Evolutionary conservation across 1,140 invertebrate species (phyloP).

Genomic region (Megalonaias nervosa): DNA sequence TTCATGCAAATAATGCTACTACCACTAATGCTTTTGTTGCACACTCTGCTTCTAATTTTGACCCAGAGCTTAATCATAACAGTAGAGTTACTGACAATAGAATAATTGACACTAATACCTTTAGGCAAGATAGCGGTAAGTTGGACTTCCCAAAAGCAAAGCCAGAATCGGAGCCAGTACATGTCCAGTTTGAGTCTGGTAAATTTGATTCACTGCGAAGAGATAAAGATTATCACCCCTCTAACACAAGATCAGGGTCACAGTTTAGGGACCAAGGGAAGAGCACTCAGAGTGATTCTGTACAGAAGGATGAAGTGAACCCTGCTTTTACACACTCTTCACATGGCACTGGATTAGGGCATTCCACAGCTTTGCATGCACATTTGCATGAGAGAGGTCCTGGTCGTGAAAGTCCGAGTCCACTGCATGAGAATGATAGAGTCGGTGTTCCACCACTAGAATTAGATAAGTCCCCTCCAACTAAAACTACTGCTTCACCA

Average conservation of each 20-base stretch:
- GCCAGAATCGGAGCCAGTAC: conserved; percentile 3
- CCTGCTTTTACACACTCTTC: conserved; percentile 5
- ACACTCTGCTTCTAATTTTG: conserved; percentile 13
- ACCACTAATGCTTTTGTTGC: too few relatives aligned
- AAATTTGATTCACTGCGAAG: background rate
- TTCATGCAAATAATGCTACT: background rate
- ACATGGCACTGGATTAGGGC: background rate
- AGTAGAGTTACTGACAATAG: background rate
- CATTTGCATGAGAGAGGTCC: conserved; percentile 7
- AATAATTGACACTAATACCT: background rate
- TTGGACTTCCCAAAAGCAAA: background rate
- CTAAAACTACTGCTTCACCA: background rate
- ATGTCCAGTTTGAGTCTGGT: background rate
- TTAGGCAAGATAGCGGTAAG: background rate
- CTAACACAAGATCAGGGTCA: background rate
- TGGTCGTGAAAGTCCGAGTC: background rate
- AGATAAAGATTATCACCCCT: background rate
- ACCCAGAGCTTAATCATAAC: conserved; percentile 14
- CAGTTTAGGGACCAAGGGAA: background rate
- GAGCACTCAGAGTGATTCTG: background rate
- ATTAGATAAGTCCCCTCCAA: conserved; percentile 14
- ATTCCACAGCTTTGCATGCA: background rate
- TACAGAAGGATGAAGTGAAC: conserved; percentile 7
- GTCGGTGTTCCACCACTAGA: conserved; percentile 35
- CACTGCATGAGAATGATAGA: conserved; percentile 13